Conservation (phyloP, 2,888 invertebrate genomes). For the Hypomecis atomaria region DNA sequence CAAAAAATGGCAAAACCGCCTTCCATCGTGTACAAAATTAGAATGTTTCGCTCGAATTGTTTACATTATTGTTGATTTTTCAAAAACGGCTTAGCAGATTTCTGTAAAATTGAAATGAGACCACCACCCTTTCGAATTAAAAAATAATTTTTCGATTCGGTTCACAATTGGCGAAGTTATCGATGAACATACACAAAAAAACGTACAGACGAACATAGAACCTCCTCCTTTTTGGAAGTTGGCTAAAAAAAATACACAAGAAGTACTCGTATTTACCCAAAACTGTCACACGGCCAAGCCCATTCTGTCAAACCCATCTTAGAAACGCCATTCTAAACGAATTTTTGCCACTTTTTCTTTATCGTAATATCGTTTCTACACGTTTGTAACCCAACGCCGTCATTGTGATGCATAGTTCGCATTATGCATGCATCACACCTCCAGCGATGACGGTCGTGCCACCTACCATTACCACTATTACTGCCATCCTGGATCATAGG, state of each 20-base stretch:
- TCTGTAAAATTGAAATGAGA: no score
- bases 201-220: no score
- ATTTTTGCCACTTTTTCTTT: neutral
- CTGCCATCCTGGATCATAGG: conserved; percentile 43
- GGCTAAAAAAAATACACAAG: neutral
- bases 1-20: no score
- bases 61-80: no score
- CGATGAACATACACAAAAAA: no score
- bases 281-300: neutral
- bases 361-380: conserved; percentile 29
- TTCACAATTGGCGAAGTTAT: no score
- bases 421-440: conserved; percentile 45
- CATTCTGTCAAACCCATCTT: neutral
- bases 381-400: conserved; percentile 34
- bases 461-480: conserved; percentile 32
- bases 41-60: no score
- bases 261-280: conserved; percentile 5
- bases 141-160: no score
- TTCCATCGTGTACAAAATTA: no score
- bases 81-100: no score
- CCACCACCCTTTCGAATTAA: no score
- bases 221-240: no score
- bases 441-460: conserved; percentile 24
- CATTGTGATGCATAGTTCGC: conserved; percentile 44
- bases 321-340: neutral